These are phyloP conservation scores for Yponomeuta cagnagella DNA, from an alignment of 2,888 invertebrate genomes.

Conservation along the genomic window DNA sequence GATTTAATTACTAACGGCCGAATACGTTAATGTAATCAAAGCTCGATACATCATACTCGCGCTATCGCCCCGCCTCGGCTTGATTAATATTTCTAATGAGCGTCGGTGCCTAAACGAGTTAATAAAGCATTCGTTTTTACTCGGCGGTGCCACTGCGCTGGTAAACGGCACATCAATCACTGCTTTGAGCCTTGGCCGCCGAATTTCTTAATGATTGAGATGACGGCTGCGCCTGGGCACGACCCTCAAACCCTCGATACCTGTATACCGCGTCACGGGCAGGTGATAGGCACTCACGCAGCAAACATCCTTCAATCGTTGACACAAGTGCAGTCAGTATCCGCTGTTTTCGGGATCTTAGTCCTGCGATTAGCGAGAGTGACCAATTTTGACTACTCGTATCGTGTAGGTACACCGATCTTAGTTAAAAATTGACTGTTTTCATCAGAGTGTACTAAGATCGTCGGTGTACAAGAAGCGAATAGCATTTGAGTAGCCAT, in stretches of 20 bases:
- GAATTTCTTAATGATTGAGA: slow-evolving; percentile 70
- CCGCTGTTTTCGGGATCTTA: too few relatives aligned
- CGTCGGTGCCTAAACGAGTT: slow-evolving; percentile 74
- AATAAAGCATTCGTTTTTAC: slow-evolving; percentile 72
- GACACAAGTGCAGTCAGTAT: too few relatives aligned
- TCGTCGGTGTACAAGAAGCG: too few relatives aligned
- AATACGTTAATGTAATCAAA: slow-evolving; percentile 73
- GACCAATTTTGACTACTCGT: too few relatives aligned
- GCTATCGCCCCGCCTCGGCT: slow-evolving; percentile 68
- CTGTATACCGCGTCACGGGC: background rate
- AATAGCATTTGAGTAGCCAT: too few relatives aligned
- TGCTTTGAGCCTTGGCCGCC: slow-evolving; percentile 65
- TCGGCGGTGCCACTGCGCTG: slow-evolving; percentile 60
- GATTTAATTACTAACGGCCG: slow-evolving; percentile 65
- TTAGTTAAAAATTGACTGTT: too few relatives aligned
- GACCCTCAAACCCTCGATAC: slow-evolving; percentile 22
- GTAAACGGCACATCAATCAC: slow-evolving; percentile 75
- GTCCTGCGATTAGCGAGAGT: too few relatives aligned
- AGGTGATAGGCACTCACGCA: too few relatives aligned
- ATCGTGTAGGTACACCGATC: too few relatives aligned
- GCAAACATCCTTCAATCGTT: too few relatives aligned
- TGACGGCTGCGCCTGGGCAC: slow-evolving; percentile 32
- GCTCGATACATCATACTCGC: slow-evolving; percentile 71
- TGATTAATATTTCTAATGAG: slow-evolving; percentile 76
- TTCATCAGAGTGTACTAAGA: too few relatives aligned